Evolutionary conservation across 2,113 vertebrate species (phyloP).

Genomic region (Coptodon bakossiorum): DNA sequence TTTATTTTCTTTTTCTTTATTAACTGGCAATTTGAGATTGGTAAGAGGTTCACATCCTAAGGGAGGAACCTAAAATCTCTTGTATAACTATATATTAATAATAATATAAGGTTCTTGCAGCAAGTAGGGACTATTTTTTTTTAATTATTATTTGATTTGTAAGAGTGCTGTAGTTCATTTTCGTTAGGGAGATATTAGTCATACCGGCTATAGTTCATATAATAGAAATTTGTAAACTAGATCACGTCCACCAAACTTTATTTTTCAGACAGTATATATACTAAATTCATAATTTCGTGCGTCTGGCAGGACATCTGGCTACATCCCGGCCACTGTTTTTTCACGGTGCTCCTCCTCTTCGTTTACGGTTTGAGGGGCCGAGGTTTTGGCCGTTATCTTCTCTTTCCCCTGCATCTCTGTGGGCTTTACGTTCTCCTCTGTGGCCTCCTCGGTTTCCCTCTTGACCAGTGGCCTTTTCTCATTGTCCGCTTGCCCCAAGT

Average conservation of each 20-base stretch:
- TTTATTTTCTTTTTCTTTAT: not conserved
- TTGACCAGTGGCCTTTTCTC: slow-evolving; percentile 70
- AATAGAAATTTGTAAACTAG: slow-evolving; percentile 72
- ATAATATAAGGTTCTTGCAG: slow-evolving; percentile 56
- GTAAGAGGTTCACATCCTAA: slow-evolving; percentile 2
- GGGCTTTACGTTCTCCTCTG: slow-evolving; percentile 21
- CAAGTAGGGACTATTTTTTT: slow-evolving; percentile 54
- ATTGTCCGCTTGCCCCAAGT: slow-evolving; percentile 71
- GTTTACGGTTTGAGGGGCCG: slow-evolving; percentile 79
- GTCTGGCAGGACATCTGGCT: slow-evolving; percentile 18
- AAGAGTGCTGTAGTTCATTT: slow-evolving; percentile 44
- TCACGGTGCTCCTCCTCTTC: slow-evolving; percentile 75
- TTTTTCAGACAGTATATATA: slow-evolving; percentile 69
- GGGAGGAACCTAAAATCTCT: slow-evolving; percentile 19
- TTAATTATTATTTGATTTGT: not conserved
- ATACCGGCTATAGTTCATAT: slow-evolving; percentile 65
- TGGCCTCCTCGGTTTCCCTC: slow-evolving; percentile 66
- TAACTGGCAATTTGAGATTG: not conserved
- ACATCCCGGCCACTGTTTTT: slow-evolving; percentile 85
- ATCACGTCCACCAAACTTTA: slow-evolving; percentile 72
- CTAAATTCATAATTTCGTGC: slow-evolving; percentile 44
- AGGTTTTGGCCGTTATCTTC: slow-evolving; percentile 74
- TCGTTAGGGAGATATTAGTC: slow-evolving; percentile 44
- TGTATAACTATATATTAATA: slow-evolving; percentile 8
- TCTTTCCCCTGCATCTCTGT: slow-evolving; percentile 58